Percentiles rank a stretch among this genome's conserved stretches.
phyloP scores from a whole-genome alignment of 2,113 vertebrate genomes.

The Sinosuthora webbiana region DNA sequence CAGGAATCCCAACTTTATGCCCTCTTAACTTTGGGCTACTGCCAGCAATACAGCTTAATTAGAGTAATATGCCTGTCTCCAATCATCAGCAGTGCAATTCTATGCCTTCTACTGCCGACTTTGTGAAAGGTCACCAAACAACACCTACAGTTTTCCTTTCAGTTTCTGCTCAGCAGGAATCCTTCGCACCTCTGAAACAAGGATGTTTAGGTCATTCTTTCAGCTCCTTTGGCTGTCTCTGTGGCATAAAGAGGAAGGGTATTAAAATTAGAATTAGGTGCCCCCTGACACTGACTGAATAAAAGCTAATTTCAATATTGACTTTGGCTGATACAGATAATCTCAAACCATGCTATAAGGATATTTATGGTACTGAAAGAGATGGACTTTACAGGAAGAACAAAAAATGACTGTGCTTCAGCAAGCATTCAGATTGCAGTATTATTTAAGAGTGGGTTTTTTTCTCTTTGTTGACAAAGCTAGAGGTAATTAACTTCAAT shows the following conservation, averaged over 20 bases:
- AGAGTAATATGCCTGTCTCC: not conserved
- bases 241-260: not conserved
- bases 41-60: not conserved
- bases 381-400: not conserved
- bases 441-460: constrained; percentile 30
- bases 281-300: not conserved
- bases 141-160: not conserved
- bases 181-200: not conserved
- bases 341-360: not conserved
- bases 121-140: not conserved
- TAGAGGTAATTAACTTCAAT: constrained; percentile 55
- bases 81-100: not conserved
- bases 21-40: not conserved
- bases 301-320: not conserved
- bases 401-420: constrained; percentile 6
- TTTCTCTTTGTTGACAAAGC: constrained; percentile 58
- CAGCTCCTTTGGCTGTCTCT: not conserved
- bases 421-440: constrained; percentile 15
- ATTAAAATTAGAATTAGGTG: not conserved
- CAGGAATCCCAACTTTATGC: not conserved
- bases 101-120: not conserved
- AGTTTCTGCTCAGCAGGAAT: not conserved
- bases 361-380: not conserved
- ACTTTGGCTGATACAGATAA: not conserved
- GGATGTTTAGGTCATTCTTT: not conserved